Conservation (phyloP, 2,113 vertebrate species). For the Peromyscus maniculatus region DNA sequence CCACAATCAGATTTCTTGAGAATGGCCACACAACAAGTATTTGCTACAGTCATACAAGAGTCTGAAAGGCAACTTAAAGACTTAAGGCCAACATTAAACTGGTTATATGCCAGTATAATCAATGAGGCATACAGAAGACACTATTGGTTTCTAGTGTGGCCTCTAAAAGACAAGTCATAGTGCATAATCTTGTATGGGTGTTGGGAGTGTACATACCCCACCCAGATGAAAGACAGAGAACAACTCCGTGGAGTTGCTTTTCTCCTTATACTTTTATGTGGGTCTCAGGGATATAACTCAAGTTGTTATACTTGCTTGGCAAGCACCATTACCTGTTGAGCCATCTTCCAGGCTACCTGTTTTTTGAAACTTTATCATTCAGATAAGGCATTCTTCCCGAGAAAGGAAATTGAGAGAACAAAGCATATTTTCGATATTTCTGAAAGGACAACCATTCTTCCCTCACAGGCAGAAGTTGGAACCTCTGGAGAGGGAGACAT, state of each 20-base stretch:
- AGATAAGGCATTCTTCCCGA: neutral
- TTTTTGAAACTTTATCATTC: conserved; percentile 20
- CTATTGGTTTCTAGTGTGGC: neutral
- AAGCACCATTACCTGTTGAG: too few relatives aligned
- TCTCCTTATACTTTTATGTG: neutral
- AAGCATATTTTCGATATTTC: conserved; percentile 21
- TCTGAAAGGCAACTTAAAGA: neutral
- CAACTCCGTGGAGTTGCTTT: neutral
- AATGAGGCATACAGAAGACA: neutral
- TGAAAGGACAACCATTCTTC: neutral
- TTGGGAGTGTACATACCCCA: neutral
- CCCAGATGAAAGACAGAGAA: neutral
- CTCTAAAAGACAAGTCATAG: neutral
- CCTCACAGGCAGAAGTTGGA: neutral
- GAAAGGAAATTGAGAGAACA: neutral
- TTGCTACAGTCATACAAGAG: neutral
- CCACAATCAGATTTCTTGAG: neutral
- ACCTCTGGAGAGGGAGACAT: neutral
- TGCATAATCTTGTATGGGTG: neutral
- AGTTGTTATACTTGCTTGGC: neutral
- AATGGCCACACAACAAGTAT: neutral
- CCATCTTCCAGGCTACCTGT: too few relatives aligned
- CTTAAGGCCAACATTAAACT: neutral
- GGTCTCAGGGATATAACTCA: neutral
- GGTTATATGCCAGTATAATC: neutral